Evolutionary conservation across 2,113 vertebrate species (phyloP).

Genomic region (Mus musculus): GRCm39 chr5:134835001-134835500

Average conservation of each 20-base stretch:
- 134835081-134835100: neutral
- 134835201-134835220: neutral
- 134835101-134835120: neutral
- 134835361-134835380: neutral
- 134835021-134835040: neutral
- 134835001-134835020: neutral
- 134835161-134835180: neutral
- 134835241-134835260: neutral
- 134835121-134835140: neutral
- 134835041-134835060: neutral
- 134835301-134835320: neutral
- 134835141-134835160: neutral
- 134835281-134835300: neutral
- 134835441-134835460: accelerated
- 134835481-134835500: neutral
- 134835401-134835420: neutral
- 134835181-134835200: neutral
- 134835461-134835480: neutral
- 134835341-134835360: neutral
- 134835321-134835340: neutral
- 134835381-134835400: neutral
- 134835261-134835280: neutral
- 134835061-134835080: neutral
- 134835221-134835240: no score
- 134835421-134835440: accelerated